A percentile compares a stretch with the other conserved stretches of the same genome.
Evolutionary conservation across 2,888 invertebrate genomes (phyloP).

Genomic region (Hydrotaea cyrtoneurina): DNA sequence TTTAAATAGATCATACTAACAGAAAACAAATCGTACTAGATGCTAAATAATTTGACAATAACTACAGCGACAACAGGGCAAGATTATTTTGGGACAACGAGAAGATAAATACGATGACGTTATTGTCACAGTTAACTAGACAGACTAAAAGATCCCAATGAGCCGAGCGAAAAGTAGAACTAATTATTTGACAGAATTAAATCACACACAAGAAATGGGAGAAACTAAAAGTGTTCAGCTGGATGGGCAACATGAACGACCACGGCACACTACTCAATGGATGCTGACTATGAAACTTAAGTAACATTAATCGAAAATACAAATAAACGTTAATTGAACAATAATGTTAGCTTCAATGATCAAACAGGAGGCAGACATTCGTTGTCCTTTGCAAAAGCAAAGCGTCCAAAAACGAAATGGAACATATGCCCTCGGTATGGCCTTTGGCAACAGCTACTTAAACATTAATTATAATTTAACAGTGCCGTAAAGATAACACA

Average conservation of each 20-base stretch:
- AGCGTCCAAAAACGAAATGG: too few relatives aligned
- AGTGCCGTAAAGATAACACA: too few relatives aligned
- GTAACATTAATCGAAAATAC: too few relatives aligned
- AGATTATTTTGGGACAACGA: background rate
- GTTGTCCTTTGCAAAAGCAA: too few relatives aligned
- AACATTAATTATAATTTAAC: too few relatives aligned
- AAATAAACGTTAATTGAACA: too few relatives aligned
- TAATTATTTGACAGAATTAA: constrained; percentile 7
- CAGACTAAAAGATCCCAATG: background rate
- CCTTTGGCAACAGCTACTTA: too few relatives aligned
- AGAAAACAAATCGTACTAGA: background rate
- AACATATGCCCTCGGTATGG: too few relatives aligned
- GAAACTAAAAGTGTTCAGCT: background rate
- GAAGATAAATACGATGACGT: background rate
- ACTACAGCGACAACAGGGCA: background rate
- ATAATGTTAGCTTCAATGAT: too few relatives aligned
- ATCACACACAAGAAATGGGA: background rate
- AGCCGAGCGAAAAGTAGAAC: background rate
- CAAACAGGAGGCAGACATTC: too few relatives aligned
- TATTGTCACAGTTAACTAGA: background rate
- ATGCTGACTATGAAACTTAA: too few relatives aligned
- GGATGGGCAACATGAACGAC: background rate
- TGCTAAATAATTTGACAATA: background rate
- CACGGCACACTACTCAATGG: too few relatives aligned
- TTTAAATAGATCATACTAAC: background rate